phyloP scores from a whole-genome alignment of 2,888 invertebrate genomes.

The Diogma glabrata region DNA sequence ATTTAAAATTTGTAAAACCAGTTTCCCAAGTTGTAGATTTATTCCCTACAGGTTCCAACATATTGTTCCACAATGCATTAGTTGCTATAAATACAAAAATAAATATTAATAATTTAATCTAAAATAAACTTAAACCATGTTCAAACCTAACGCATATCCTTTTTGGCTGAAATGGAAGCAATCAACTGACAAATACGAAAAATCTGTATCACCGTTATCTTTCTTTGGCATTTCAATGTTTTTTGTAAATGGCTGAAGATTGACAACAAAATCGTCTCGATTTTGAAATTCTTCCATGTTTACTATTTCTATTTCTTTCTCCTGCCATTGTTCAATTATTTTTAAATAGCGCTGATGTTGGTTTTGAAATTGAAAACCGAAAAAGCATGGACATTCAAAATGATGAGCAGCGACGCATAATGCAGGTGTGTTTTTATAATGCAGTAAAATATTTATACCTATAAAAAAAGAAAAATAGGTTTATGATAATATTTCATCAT shows the following conservation, averaged over 20 bases:
- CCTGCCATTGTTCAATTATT: slow-evolving; percentile 43
- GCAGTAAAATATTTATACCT: slow-evolving; percentile 36
- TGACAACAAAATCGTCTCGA: slow-evolving; percentile 45
- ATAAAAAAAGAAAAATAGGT: too few species aligned
- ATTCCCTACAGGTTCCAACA: slow-evolving; percentile 41
- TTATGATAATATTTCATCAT: too few species aligned
- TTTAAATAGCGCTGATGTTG: slow-evolving; percentile 31
- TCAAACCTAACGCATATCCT: slow-evolving; percentile 44
- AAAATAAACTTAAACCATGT: slow-evolving; percentile 13
- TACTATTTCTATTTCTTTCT: slow-evolving; percentile 40
- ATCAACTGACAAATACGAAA: slow-evolving; percentile 43
- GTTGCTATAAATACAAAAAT: slow-evolving; percentile 30
- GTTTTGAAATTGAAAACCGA: slow-evolving; percentile 31
- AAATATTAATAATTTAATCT: neutral
- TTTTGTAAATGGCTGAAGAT: slow-evolving; percentile 40
- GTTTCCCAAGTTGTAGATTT: slow-evolving; percentile 32
- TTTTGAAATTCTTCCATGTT: slow-evolving; percentile 31
- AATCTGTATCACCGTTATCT: slow-evolving; percentile 37
- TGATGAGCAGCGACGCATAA: slow-evolving; percentile 36
- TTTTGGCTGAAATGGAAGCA: slow-evolving; percentile 54
- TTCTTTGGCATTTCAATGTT: slow-evolving; percentile 35
- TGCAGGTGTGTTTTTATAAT: slow-evolving; percentile 31
- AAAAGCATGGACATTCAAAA: slow-evolving; percentile 46
- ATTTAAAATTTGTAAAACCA: slow-evolving; percentile 27
- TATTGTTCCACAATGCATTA: slow-evolving; percentile 49